These are phyloP conservation scores for Oreotrochilus melanogaster DNA, from an alignment of 2,113 vertebrate species.

Conservation along the genomic window DNA sequence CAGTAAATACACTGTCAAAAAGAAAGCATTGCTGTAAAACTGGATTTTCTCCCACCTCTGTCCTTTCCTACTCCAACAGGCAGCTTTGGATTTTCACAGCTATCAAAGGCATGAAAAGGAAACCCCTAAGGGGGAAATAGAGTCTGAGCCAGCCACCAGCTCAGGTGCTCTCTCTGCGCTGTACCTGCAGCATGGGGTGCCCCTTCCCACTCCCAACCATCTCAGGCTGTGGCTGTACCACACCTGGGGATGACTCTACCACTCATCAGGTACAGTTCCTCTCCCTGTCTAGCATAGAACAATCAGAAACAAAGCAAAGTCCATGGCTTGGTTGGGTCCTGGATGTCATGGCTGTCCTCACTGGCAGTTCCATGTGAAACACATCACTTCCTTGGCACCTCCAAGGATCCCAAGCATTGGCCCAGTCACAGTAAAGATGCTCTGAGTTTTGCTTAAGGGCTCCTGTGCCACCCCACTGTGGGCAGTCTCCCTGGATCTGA, in stretches of 20 bases:
- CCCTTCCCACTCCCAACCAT: neutral
- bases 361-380: neutral
- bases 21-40: neutral
- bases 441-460: neutral
- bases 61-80: neutral
- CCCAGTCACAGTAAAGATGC: neutral
- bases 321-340: neutral
- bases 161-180: neutral
- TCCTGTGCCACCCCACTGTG: neutral
- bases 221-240: neutral
- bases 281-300: neutral
- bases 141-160: neutral
- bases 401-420: neutral
- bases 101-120: neutral
- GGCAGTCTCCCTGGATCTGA: neutral
- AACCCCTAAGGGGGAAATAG: neutral
- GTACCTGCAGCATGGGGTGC: neutral
- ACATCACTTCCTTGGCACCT: rapidly evolving
- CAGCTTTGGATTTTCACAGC: neutral
- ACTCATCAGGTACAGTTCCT: neutral
- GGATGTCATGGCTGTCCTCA: rapidly evolving
- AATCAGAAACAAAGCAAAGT: neutral
- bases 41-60: neutral
- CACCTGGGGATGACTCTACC: neutral
- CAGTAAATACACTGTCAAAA: neutral